These are phyloP conservation scores for Micronisus gabar DNA, from an alignment of 2,113 vertebrate genomes.

Conservation along the genomic window DNA sequence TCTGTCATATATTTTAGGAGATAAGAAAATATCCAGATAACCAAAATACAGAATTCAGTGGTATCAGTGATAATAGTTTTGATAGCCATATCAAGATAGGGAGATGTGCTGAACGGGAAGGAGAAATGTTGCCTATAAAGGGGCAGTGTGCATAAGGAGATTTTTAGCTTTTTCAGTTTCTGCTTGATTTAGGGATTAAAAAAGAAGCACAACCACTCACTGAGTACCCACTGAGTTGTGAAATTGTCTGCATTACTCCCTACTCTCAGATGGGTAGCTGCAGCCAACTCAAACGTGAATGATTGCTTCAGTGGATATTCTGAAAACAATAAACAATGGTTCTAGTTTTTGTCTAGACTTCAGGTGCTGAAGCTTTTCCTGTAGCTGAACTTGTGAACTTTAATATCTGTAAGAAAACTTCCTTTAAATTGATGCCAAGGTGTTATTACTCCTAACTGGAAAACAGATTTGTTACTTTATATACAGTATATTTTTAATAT, in stretches of 20 bases:
- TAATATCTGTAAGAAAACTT: background rate
- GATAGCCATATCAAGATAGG: background rate
- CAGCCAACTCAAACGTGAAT: background rate
- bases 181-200: background rate
- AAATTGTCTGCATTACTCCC: background rate
- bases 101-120: background rate
- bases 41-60: background rate
- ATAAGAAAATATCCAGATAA: background rate
- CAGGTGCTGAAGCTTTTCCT: background rate
- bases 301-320: background rate
- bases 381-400: background rate
- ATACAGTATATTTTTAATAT: background rate
- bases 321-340: background rate
- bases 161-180: background rate
- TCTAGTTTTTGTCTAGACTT: background rate
- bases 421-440: background rate
- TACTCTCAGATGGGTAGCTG: background rate
- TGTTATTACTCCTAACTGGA: background rate
- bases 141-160: background rate
- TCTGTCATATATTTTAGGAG: background rate
- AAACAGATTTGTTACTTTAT: background rate
- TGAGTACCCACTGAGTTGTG: background rate
- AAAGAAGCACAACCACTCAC: background rate
- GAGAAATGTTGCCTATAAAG: background rate
- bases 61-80: background rate